Base-by-base conservation (phyloP, 2,113 vertebrate genomes). In the Sorex fumeus region DNA sequence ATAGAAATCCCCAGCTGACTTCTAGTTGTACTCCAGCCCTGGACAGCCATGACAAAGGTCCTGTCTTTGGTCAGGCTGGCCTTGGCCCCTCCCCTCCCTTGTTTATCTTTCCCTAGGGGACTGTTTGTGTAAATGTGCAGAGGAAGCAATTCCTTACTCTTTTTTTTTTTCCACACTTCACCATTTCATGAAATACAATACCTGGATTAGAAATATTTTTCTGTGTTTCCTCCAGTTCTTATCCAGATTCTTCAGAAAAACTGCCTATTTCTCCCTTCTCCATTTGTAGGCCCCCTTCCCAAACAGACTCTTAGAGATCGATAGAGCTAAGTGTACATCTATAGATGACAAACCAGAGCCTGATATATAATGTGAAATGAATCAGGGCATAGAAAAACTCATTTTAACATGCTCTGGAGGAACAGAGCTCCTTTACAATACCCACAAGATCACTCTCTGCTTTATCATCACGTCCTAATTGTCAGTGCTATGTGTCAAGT, bases 161-260 rank as follows among this genome's bases (percentile, higher is more conserved):
- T 43, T 50, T 8, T 10, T 66, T 36, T 53, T 86, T 30, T n/a
- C 32, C 5, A 7, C 25, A 78, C 36, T 36, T 70, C 4, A 11
- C 30, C 30, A 40, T 82, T 82, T 90, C 30, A 36, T 90, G 60
- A 80, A 70, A 36, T 45, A 81, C 87, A 83, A 13, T 45, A 45
- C 12, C 57, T 69, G 43, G 30, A 43, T 64, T 27, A 64, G 27
- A 64, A 64, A 9, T 21, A 5, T 3, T 64, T 64, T 8, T 66
- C 64, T 66, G 12, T 66, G 64, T 12, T 66, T 30, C 28, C 28
- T 30, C 7, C 64, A 66, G 67, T n/a, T 32, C 30, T 69, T 69
- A 1, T 30, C n/a, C 28, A 12, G 8, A 6, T 69, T n/a, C n/a
- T 50, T 50, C 32, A 88, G 19, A 57, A 53, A 78, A n/a, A 8